Evolutionary conservation across 2,113 vertebrate species (phyloP).

Genomic region (Marcusenius ussheri): DNA sequence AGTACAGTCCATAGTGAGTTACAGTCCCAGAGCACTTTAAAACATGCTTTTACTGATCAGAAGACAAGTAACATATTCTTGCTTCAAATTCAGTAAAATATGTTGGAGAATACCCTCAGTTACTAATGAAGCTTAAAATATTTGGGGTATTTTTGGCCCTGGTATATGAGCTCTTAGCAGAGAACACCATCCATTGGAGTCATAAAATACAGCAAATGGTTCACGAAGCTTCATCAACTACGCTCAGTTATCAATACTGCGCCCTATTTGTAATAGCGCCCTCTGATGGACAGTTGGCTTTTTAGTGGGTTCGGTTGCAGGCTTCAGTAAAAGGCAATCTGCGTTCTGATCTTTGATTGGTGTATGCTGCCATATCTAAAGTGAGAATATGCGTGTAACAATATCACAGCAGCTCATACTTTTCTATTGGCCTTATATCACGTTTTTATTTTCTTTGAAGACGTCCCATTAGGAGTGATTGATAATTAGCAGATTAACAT

Average conservation of each 20-base stretch:
- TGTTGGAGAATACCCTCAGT: not conserved
- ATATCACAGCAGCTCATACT: not conserved
- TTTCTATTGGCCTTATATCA: not conserved
- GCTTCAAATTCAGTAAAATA: not conserved
- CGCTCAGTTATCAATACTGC: not conserved
- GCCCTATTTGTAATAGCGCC: not conserved
- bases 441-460: not conserved
- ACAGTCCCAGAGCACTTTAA: not conserved
- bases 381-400: not conserved
- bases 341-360: not conserved
- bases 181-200: not conserved
- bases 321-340: not conserved
- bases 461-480: not conserved
- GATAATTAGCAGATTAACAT: not conserved
- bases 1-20: not conserved
- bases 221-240: not conserved
- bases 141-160: not conserved
- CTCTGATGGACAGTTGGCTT: not conserved
- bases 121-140: not conserved
- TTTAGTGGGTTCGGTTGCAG: not conserved
- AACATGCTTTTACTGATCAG: not conserved
- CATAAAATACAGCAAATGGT: not conserved
- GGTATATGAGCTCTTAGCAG: not conserved
- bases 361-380: not conserved
- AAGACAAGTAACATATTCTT: not conserved